phyloP scores from a whole-genome alignment of 1,140 invertebrate species.

The Leptonema lineaticorne region DNA sequence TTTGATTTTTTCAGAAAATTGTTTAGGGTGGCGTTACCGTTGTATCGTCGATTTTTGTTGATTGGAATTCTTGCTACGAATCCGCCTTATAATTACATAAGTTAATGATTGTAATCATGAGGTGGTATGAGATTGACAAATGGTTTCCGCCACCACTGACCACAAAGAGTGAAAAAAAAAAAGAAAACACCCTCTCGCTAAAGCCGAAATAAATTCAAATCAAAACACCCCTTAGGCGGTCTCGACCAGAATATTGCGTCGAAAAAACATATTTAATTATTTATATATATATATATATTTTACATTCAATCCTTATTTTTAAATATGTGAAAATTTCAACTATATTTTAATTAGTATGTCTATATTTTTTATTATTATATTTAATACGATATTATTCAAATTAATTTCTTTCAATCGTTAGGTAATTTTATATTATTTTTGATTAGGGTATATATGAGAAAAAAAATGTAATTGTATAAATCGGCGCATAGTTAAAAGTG shows the following conservation, averaged over 20 bases:
- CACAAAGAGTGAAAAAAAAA: slow-evolving; percentile 17
- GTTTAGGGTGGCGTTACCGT: background rate
- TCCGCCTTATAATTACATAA: slow-evolving; percentile 38
- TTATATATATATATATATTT: too few species aligned
- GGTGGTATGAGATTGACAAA: slow-evolving; percentile 39
- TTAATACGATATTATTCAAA: too few species aligned
- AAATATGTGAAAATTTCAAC: too few species aligned
- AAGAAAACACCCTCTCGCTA: slow-evolving; percentile 39
- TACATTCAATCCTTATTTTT: too few species aligned
- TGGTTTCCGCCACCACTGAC: slow-evolving; percentile 41
- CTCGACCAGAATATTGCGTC: slow-evolving; percentile 11
- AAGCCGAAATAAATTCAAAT: slow-evolving; percentile 41
- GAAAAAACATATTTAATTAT: background rate
- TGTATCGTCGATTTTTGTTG: background rate
- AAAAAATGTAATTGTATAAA: too few species aligned
- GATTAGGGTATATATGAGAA: too few species aligned
- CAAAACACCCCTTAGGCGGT: slow-evolving; percentile 35
- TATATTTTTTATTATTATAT: too few species aligned
- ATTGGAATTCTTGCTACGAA: slow-evolving; percentile 24
- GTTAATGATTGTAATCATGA: slow-evolving; percentile 39
- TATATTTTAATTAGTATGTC: too few species aligned
- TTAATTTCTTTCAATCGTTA: too few species aligned
- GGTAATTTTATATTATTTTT: too few species aligned
- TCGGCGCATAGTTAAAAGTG: slow-evolving; percentile 25
- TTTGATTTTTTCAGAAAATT: background rate